Conservation (phyloP, 2,797 vertebrate genomes). For the Lepus oiostolus region DNA sequence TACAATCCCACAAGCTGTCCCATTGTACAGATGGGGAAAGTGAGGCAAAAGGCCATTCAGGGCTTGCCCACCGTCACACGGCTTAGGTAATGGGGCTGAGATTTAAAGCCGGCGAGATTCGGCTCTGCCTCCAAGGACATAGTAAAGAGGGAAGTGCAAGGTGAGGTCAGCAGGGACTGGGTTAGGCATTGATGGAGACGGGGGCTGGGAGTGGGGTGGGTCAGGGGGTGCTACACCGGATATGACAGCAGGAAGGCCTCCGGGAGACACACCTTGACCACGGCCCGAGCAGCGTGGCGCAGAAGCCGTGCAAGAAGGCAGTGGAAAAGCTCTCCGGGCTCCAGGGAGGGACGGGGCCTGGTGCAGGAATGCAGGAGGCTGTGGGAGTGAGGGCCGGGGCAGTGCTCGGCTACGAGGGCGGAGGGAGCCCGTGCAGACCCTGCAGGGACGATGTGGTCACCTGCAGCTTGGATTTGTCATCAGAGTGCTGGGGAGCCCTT, state of each 20-base stretch:
- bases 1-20: background rate
- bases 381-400: rapidly evolving
- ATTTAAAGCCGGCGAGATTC: background rate
- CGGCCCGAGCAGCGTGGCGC: too few species aligned
- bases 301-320: rapidly evolving
- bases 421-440: too few species aligned
- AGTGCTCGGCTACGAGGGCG: rapidly evolving
- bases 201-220: too few species aligned
- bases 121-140: background rate
- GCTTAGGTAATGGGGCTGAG: background rate
- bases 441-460: rapidly evolving
- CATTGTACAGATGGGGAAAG: background rate
- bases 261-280: background rate
- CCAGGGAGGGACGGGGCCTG: background rate
- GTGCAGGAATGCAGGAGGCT: background rate
- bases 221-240: background rate
- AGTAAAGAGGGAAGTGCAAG: background rate
- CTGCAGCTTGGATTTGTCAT: background rate
- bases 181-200: background rate
- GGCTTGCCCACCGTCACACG: background rate
- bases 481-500: background rate
- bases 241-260: background rate
- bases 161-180: background rate
- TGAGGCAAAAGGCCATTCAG: background rate
- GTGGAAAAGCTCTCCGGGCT: background rate